Conservation (phyloP, 1,140 invertebrate species). For the Nephotettix cincticeps region DNA sequence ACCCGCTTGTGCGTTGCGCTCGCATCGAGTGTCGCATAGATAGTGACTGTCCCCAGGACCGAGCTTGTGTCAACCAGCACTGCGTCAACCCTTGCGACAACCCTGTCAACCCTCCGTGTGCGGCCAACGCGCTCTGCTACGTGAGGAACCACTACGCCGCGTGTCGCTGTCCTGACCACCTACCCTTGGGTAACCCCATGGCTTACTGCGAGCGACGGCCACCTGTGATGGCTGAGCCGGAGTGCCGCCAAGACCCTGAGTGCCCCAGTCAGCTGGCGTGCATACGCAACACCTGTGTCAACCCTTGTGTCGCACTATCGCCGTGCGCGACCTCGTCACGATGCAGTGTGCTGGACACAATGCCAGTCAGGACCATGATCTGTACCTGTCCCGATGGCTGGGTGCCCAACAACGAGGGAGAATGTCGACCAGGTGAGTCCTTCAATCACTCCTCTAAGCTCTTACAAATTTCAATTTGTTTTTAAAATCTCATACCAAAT, state of each 20-base stretch:
- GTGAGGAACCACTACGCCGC: conserved; percentile 71
- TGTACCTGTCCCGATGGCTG: conserved; percentile 82
- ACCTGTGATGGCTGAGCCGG: conserved; percentile 55
- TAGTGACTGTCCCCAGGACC: conserved; percentile 68
- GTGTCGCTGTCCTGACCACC: conserved; percentile 72
- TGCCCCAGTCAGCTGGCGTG: conserved; percentile 79
- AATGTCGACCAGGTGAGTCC: conserved; percentile 62
- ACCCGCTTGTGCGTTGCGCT: conserved; percentile 72
- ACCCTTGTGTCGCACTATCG: conserved; percentile 72
- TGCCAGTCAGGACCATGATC: conserved; percentile 79
- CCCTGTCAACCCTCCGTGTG: conserved; percentile 63
- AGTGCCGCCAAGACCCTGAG: conserved; percentile 75
- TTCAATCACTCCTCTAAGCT: no score
- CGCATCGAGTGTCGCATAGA: conserved; percentile 72
- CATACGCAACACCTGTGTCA: conserved; percentile 72
- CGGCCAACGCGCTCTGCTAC: conserved; percentile 75
- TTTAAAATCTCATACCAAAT: no score
- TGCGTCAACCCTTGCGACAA: conserved; percentile 74
- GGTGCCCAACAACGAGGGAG: conserved; percentile 71
- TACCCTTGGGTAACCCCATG: conserved; percentile 74
- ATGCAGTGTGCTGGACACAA: conserved; percentile 76
- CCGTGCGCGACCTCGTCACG: conserved; percentile 67
- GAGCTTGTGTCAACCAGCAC: conserved; percentile 65
- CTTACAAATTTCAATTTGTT: no score
- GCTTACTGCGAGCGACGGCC: conserved; percentile 66